phyloP scores from a whole-genome alignment of 2,113 vertebrate species.

The Probosciger aterrimus region DNA sequence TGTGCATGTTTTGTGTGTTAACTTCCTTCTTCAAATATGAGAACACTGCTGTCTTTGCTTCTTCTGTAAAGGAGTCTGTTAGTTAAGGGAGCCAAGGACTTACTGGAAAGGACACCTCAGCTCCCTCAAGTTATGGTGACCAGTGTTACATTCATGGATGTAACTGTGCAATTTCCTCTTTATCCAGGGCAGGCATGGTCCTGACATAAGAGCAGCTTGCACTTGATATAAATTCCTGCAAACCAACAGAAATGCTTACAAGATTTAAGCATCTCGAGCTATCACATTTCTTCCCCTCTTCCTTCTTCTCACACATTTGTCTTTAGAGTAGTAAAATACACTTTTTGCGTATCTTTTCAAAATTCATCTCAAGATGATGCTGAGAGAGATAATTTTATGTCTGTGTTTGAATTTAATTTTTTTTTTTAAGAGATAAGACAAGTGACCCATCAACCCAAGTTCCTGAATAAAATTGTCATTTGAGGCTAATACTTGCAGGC shows the following conservation, averaged over 20 bases:
- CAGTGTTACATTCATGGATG: background rate
- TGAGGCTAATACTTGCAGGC: background rate
- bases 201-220: background rate
- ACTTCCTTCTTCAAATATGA: background rate
- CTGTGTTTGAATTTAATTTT: background rate
- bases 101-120: background rate
- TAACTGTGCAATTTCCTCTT: accelerated
- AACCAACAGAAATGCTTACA: background rate
- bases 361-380: background rate
- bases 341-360: background rate
- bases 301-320: background rate
- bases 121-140: background rate
- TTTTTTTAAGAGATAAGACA: background rate
- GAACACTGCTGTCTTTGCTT: background rate
- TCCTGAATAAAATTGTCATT: background rate
- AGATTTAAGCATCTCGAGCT: background rate
- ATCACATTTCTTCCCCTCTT: background rate
- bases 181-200: background rate
- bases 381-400: background rate
- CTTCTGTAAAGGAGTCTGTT: background rate
- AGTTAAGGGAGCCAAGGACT: background rate
- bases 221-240: background rate
- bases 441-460: background rate
- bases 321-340: background rate
- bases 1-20: background rate